Percentiles rank a stretch among this genome's conserved stretches.
Conservation (phyloP, 2,113 vertebrate genomes). For the Megaceryle maxima region DNA sequence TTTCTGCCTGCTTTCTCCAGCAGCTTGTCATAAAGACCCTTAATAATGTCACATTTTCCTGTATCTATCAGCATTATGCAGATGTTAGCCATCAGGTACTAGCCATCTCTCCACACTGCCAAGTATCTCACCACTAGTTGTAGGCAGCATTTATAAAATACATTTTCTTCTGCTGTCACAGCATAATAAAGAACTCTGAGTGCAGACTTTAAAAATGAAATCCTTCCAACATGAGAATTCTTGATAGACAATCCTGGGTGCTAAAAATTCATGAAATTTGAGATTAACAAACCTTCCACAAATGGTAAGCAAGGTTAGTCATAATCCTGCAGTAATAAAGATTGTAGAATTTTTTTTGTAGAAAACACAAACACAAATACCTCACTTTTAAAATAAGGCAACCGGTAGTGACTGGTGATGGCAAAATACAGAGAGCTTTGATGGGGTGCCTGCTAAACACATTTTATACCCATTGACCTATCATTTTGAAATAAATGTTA, state of each 20-base stretch:
- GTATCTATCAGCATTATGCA: background rate
- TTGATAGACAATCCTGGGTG: background rate
- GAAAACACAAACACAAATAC: rapidly evolving
- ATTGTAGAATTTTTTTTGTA: background rate
- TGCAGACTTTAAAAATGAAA: background rate
- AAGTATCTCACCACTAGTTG: background rate
- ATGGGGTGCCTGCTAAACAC: background rate
- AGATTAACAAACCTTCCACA: background rate
- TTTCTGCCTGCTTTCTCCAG: background rate
- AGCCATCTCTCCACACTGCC: background rate
- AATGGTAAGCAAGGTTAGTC: background rate
- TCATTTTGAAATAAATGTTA: background rate
- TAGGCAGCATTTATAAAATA: background rate
- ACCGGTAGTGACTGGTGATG: background rate
- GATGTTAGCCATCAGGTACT: background rate
- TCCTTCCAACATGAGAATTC: background rate
- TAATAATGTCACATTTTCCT: background rate
- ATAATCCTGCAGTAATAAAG: background rate
- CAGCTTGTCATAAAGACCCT: background rate
- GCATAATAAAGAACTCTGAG: background rate
- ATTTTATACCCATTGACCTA: background rate
- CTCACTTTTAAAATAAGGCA: background rate
- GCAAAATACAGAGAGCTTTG: background rate
- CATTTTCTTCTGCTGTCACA: background rate
- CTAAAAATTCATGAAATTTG: background rate